These are phyloP conservation scores for Heteromormyrus szaboi DNA, from an alignment of 2,797 vertebrate genomes.

Conservation along the genomic window DNA sequence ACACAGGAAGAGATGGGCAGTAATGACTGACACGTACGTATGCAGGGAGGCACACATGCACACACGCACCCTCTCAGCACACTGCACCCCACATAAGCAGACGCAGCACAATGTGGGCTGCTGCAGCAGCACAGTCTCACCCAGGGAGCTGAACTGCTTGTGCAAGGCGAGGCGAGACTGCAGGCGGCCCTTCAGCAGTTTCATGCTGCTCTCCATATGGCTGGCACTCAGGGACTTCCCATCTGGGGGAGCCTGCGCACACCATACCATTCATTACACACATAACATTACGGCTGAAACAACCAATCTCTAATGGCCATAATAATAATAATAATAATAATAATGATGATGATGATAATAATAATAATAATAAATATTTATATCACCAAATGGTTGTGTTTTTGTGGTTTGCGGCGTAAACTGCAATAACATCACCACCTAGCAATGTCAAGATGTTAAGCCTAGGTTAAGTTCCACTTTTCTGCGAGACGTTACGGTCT, in stretches of 20 bases:
- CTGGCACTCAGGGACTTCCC: conserved; percentile 87
- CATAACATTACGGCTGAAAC: neutral
- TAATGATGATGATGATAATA: too few relatives aligned
- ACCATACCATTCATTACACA: conserved; percentile 13
- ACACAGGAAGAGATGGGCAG: neutral
- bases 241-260: conserved; percentile 50
- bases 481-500: neutral
- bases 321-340: neutral
- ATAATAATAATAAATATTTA: neutral
- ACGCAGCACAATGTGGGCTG: neutral
- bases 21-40: neutral
- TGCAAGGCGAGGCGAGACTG: conserved; percentile 87
- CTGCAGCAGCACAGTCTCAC: conserved; percentile 48
- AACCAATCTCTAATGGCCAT: neutral
- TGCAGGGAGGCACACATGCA: neutral
- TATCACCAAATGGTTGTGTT: neutral
- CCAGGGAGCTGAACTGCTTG: conserved; percentile 88
- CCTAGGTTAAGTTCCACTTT: neutral
- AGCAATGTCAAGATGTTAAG: neutral
- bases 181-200: conserved; percentile 78
- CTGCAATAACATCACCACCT: neutral
- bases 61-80: neutral
- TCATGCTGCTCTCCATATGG: conserved; percentile 93
- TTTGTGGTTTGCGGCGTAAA: neutral
- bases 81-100: neutral